Conservation (phyloP, 2,888 invertebrate genomes). For the Opisthograptis luteolata region DNA sequence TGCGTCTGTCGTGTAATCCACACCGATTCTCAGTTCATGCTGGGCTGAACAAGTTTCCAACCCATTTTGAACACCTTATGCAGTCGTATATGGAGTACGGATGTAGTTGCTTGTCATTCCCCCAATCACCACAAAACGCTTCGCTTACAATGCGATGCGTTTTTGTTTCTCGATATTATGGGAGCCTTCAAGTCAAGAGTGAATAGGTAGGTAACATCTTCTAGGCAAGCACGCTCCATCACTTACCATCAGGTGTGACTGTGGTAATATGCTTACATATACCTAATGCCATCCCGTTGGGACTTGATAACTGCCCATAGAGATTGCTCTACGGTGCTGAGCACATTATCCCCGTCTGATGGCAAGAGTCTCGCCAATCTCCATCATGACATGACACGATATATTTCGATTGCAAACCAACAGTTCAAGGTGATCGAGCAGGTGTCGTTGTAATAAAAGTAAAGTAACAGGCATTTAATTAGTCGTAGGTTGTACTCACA, state of each 20-base stretch:
- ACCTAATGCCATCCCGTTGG: no score
- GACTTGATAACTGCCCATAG: neutral
- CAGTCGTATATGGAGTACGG: no score
- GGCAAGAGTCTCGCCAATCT: slow-evolving; percentile 4
- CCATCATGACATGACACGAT: no score
- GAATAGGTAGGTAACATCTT: no score
- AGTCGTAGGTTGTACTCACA: slow-evolving; percentile 10
- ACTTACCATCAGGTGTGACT: no score
- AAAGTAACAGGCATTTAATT: slow-evolving; percentile 16
- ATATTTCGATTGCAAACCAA: slow-evolving; percentile 22
- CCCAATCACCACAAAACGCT: no score
- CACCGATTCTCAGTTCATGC: slow-evolving; percentile 50
- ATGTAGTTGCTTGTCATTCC: no score
- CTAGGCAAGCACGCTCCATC: no score
- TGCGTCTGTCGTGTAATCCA: slow-evolving; percentile 68
- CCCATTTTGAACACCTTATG: neutral
- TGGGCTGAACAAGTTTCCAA: neutral
- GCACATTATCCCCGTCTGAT: neutral
- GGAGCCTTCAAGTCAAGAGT: no score
- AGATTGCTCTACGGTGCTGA: slow-evolving; percentile 1
- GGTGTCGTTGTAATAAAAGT: slow-evolving; percentile 10
- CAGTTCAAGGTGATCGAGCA: slow-evolving; percentile 23
- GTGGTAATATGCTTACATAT: no score
- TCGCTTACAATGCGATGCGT: no score
- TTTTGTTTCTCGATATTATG: no score